A percentile compares a stretch with the other conserved stretches of the same genome.
phyloP scores from a whole-genome alignment of 1,140 invertebrate genomes.

The Spodoptera litura region DNA sequence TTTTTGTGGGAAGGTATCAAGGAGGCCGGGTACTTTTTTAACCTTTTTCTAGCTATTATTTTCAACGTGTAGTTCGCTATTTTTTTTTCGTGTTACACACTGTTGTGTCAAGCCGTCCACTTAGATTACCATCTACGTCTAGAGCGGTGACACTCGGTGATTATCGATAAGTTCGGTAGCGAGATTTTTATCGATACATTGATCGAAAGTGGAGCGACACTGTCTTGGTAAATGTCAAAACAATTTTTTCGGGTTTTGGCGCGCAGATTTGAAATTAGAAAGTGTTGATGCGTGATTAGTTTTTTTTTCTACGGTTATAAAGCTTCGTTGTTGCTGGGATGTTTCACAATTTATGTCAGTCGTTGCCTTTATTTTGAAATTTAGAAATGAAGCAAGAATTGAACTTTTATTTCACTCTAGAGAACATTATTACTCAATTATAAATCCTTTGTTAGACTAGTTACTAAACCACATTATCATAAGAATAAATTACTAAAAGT shows the following conservation, averaged over 20 bases:
- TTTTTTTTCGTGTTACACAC: slow-evolving; percentile 38
- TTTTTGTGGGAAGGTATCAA: slow-evolving; percentile 22
- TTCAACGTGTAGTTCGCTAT: slow-evolving; percentile 36
- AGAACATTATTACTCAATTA: too few relatives aligned
- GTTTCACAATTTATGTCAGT: neutral
- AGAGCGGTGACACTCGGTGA: slow-evolving; percentile 45
- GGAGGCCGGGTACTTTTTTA: slow-evolving; percentile 11
- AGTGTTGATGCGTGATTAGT: neutral
- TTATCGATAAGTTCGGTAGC: slow-evolving; percentile 49
- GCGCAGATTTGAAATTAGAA: slow-evolving; percentile 38
- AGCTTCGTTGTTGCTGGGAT: neutral
- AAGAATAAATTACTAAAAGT: too few relatives aligned
- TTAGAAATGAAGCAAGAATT: too few relatives aligned
- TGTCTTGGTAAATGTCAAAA: slow-evolving; percentile 45
- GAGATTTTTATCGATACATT: slow-evolving; percentile 47
- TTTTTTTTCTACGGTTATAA: neutral
- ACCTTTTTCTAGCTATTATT: slow-evolving; percentile 45
- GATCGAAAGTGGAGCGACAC: slow-evolving; percentile 39
- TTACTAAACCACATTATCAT: too few relatives aligned
- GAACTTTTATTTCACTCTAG: too few relatives aligned
- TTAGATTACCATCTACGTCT: slow-evolving; percentile 47
- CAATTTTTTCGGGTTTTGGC: slow-evolving; percentile 26
- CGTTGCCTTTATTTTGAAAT: neutral
- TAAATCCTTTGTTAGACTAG: too few relatives aligned
- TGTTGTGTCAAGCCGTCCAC: slow-evolving; percentile 47